Evolutionary conservation across 2,888 invertebrate genomes (phyloP), one percentile per base, ranked within the genome.

Genomic region (Drosophila anomelani): DNA sequence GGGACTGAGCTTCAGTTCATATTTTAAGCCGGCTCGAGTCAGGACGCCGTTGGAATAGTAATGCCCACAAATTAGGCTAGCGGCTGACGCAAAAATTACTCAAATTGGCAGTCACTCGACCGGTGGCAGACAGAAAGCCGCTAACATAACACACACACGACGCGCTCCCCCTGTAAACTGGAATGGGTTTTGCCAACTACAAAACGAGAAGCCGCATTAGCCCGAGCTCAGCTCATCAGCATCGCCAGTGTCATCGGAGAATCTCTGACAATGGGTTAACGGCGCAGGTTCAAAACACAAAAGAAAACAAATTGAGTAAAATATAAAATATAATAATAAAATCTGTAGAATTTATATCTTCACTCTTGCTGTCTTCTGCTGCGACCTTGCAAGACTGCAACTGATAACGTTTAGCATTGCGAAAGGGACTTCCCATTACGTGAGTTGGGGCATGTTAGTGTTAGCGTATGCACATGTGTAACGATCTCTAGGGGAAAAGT

Each of bases 1-100:
- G 39, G 51, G 38, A 57, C 63, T 10, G 15, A 53, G 51, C 9
- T 64, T 15, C 56, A 64, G 78, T 78, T 80, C 78, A 84, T 88
- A 88, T 88, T 81, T 88, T 77, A 81, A 72, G 78, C 64, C 75
- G 53, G 29, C 66, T 47, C 34, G 5, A 9, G 26, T 32, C 23
- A 13, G 53, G 46, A 88, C 84, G 80, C 78, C 47, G 66, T 55
- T 84, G 77, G 85, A 88, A 85, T 85, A 84, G 87, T 81, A 88
- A 85, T 85, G 85, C 54, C 47, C 56, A 44, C 58, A 76, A 85
- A 88, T 81, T 76, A 83, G 85, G 49, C 71, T 34, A n/a, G 36
- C 56, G 44, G 55, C 63, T 63, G 72, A 55, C 47, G 44, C 61
- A 64, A 53, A 83, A 80, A 80, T 80, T 79, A 80, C 76, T 76